These are phyloP conservation scores for Sander lucioperca DNA, from an alignment of 2,113 vertebrate species.

Conservation along the genomic window DNA sequence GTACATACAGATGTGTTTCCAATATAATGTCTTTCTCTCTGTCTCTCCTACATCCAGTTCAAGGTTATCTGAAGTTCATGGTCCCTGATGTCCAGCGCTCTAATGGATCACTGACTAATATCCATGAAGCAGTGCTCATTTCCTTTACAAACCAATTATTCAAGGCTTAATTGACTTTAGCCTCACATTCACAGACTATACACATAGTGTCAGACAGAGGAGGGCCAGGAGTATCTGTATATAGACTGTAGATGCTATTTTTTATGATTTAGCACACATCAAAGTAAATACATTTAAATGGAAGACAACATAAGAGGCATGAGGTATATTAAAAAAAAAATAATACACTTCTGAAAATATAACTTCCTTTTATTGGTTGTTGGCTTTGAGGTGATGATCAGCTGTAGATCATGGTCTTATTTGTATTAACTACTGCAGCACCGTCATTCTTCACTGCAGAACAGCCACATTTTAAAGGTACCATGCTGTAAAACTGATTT, in stretches of 20 bases:
- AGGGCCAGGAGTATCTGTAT: neutral
- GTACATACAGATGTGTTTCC: neutral
- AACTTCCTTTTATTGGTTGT: neutral
- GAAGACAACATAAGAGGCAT: neutral
- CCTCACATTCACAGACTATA: neutral
- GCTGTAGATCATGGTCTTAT: neutral
- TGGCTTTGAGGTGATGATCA: neutral
- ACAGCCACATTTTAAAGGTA: neutral
- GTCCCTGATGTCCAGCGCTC: neutral
- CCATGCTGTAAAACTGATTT: neutral
- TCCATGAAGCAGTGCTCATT: conserved; percentile 32
- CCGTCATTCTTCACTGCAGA: neutral
- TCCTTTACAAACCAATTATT: conserved; percentile 50
- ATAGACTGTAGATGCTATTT: neutral
- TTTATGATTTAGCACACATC: neutral
- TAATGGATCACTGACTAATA: conserved; percentile 29
- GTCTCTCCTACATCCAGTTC: neutral
- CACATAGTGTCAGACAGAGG: neutral
- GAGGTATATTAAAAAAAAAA: neutral
- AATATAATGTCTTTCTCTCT: neutral
- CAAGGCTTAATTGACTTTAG: conserved; percentile 25
- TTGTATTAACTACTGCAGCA: neutral
- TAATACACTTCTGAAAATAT: neutral
- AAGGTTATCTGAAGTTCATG: conserved; percentile 42
- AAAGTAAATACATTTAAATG: neutral